phyloP scores from a whole-genome alignment of 2,113 vertebrate species.

The Lepisosteus osseus region DNA sequence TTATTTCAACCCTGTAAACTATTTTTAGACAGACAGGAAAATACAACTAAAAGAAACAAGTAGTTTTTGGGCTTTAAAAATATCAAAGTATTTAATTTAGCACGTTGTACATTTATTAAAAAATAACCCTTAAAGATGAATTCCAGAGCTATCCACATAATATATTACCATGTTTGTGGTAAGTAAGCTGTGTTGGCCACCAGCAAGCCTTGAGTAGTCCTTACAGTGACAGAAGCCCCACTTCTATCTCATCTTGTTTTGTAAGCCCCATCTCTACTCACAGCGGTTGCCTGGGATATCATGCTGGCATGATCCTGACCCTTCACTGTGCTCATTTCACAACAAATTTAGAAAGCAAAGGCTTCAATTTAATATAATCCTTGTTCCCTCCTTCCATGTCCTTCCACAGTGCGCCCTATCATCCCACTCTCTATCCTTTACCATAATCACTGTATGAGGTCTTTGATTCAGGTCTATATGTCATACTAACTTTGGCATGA shows the following conservation, averaged over 20 bases:
- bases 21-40: neutral
- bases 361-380: neutral
- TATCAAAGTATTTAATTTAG: too few species aligned
- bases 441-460: neutral
- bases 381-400: neutral
- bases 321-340: constrained; percentile 3
- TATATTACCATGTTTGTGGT: too few species aligned
- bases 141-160: too few species aligned
- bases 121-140: too few species aligned
- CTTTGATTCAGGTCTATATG: neutral
- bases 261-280: neutral
- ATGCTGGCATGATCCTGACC: neutral
- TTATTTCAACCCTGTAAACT: too few species aligned
- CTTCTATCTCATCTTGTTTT: neutral
- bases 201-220: neutral
- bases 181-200: neutral
- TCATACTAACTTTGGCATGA: neutral
- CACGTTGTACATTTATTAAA: too few species aligned
- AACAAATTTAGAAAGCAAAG: neutral
- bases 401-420: neutral
- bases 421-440: neutral
- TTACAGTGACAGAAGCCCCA: neutral
- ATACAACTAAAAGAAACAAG: too few species aligned
- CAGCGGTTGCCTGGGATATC: neutral
- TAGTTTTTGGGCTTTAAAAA: too few species aligned